Base-by-base conservation (phyloP, 2,797 vertebrate species). In the Premnoplex brunnescens region DNA sequence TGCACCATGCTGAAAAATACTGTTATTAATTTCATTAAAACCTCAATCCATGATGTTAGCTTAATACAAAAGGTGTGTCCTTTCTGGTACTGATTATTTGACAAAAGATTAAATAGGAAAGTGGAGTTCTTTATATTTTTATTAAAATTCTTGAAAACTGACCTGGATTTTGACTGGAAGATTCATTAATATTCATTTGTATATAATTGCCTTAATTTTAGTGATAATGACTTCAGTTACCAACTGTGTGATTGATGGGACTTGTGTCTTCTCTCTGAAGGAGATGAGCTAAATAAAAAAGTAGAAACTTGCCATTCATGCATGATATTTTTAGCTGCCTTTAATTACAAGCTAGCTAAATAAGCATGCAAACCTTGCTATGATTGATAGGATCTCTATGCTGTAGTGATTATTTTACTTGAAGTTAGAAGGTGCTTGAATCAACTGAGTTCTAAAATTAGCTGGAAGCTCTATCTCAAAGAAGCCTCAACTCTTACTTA, bases 141-240 rank as follows among this genome's bases (percentile, higher is more conserved):
- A 94, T 96, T 95, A 85, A 93, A 95, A 81, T 85, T 97, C 64
- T 96, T 96, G 93, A 94, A 96, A 98, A 97, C 91, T 98, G 97
- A 97, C 96, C 98, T 39, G 95, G 96, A 97, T 98, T 98, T 97
- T 97, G 92, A 96, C 95, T 97, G 95, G 91, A 96, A 96, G 95
- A 96, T 94, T 97, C 97, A 98, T 98, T 98, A 98, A 98, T 98
- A 98, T 98, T 98, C 97, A 98, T 98, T 98, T 98, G 97, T 97
- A 95, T 97, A 97, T 98, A 98, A 98, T 98, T 98, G 95, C 97
- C 97, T 98, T 98, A 98, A 98, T 98, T 98, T 98, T 97, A 96
- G 97, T 96, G 96, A 98, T 98, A 98, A 98, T 98, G 96, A 98
- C 97, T 98, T 98, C 91, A 97, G 98, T 97, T 98, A 98, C 98